Percentiles rank a stretch among this genome's conserved stretches.
Conservation (phyloP, 2,888 invertebrate species). For the Drosophila pseudotakahashii region DNA sequence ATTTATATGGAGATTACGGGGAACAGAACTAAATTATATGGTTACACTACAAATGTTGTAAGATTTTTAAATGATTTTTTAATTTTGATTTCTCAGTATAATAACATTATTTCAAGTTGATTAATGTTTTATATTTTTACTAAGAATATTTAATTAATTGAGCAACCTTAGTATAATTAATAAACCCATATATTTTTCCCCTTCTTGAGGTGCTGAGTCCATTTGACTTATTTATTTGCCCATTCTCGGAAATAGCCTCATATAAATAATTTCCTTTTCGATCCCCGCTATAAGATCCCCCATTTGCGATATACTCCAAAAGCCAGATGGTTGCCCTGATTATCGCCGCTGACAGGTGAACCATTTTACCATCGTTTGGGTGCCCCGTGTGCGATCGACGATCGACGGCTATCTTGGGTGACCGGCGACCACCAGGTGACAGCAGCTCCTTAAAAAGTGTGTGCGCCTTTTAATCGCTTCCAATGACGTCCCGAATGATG, state of each 20-base stretch:
- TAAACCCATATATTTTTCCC: no score
- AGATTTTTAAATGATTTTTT: no score
- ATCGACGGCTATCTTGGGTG: slow-evolving; percentile 35
- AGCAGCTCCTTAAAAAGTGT: slow-evolving; percentile 67
- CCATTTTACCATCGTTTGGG: slow-evolving; percentile 21
- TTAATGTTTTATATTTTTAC: no score
- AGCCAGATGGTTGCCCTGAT: slow-evolving; percentile 61
- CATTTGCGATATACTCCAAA: slow-evolving; percentile 9
- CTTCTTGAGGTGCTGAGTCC: no score
- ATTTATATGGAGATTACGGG: no score
- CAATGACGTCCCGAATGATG: slow-evolving; percentile 76
- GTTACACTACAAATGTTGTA: no score
- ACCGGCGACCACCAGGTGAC: slow-evolving; percentile 62
- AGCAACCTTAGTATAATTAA: no score
- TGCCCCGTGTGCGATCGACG: slow-evolving; percentile 10
- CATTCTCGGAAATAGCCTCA: neutral
- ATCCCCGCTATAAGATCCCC: neutral
- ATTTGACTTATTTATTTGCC: neutral
- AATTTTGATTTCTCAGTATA: no score
- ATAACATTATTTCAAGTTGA: no score
- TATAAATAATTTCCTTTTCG: neutral
- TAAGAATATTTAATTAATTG: no score
- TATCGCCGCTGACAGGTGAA: slow-evolving; percentile 70
- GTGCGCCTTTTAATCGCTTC: slow-evolving; percentile 70
- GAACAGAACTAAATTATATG: no score